Base-by-base conservation (phyloP, 2,797 vertebrate genomes). In the Darevskia mixta region DNA sequence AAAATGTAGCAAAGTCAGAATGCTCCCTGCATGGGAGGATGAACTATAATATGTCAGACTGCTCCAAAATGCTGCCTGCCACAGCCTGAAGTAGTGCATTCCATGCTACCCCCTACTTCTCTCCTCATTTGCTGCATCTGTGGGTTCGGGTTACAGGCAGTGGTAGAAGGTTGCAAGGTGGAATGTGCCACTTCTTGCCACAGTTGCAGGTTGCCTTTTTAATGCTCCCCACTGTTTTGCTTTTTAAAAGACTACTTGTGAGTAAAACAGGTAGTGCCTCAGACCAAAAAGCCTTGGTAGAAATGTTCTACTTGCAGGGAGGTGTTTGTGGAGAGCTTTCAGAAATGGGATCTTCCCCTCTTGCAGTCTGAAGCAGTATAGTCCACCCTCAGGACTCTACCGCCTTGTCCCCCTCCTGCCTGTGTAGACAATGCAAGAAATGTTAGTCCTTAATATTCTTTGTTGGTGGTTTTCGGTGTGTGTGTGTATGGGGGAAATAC, bases 381-480 rank as follows among this genome's bases (percentile, higher is more conserved):
- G 29, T 32, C 13, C n/a, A 15, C 8, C n/a, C 29, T n/a, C n/a
- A 15, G 69, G 69, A 13, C 29, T 69, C 10, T 5, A 71, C 13
- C 2, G 1, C 69, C 69, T 71, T 32, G 29, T 17, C 23, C 29
- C 49, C 20, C 61, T 64, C 61, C 18, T 64, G 17, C 61, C 61
- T 64, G 61, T 64, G 61, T 7, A 64, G 61, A 23, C 17, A 64
- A 64, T 64, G 87, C 89, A 90, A 91, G 92, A 92, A 92, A 95
- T 92, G 88, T 83, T 92, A 90, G 90, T 93, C 49, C 95, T 92
- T 93, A 95, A 94, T 38, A 89, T 94, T 91, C 93, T 96, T 96
- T 96, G 95, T 94, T 96, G 90, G 94, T 94, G 87, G 96, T 95
- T 96, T 96, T 25, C 27, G 95, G 13, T 55, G 49, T 55, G 49